Evolutionary conservation across 2,113 vertebrate species (phyloP), one percentile per base, ranked within the genome.

Genomic region (Albula goreensis): DNA sequence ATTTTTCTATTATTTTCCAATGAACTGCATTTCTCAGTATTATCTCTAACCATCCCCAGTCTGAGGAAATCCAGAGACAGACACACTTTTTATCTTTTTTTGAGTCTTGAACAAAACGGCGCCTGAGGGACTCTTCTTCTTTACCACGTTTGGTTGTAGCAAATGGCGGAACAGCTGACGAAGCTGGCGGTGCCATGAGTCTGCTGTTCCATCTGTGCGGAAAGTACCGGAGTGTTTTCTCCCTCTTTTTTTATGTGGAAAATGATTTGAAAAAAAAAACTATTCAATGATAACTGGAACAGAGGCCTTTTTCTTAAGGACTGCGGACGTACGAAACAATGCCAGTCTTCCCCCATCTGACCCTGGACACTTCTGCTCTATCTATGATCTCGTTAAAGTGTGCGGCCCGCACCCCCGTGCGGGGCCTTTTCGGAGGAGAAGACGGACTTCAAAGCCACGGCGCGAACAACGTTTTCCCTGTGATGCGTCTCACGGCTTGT

Each of bases 131-230:
- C 66, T 22, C 22, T 15, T 66, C 19, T 19, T 66, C 22, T 66
- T 66, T 60, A 60, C 57, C 12, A 66, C 19, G 25, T 84, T 84
- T 52, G 66, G 83, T 13, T 84, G 63, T 31, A 84, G 53, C 63
- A 77, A 84, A 84, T 77, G 83, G 49, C 63, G n/a, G 50, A 50
- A 49, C 83, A 84, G 83, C 83, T 77, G 66, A 84, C 49, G 25
- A 83, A 83, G 81, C 81, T 83, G 53, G 52, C 22, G 41, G 53
- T 63, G 53, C n/a, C 19, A 11, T 48, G 22, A 50, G 48, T 51
- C 63, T 84, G 60, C 77, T 17, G 13, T 41, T 77, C 83, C 83
- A 51, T 77, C 83, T 84, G 66, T 84, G 22, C 50, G 66, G 83
- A 63, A 84, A 84, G 70, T 74, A 63, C 15, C 60, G 15, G 53